These are phyloP conservation scores for Muntiacus muntjak DNA, from an alignment of 2,113 vertebrate species.

Conservation along the genomic window DNA sequence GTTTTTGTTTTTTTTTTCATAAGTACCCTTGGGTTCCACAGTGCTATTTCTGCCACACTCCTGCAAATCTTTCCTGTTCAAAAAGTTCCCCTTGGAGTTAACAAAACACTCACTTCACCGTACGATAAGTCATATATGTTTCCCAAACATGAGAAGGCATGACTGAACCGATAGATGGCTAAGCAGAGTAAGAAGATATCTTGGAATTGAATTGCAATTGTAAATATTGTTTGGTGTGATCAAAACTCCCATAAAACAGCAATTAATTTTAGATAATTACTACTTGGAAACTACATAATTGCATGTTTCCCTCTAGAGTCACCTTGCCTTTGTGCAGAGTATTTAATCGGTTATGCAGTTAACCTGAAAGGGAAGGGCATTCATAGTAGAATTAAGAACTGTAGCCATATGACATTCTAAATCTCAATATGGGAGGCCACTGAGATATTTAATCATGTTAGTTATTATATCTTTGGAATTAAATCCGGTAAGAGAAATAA, in stretches of 20 bases:
- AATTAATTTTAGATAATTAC: slow-evolving; percentile 75
- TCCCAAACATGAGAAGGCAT: slow-evolving; percentile 6
- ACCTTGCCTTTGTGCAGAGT: slow-evolving; percentile 66
- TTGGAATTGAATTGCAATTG: slow-evolving; percentile 54
- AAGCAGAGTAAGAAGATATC: slow-evolving; percentile 30
- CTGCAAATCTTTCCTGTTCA: slow-evolving; percentile 29
- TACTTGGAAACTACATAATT: slow-evolving; percentile 70
- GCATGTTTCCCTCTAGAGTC: slow-evolving; percentile 63
- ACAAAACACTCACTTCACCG: slow-evolving; percentile 42
- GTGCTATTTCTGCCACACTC: slow-evolving; percentile 48
- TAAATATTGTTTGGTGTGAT: slow-evolving; percentile 70
- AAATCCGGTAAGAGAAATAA: slow-evolving; percentile 44
- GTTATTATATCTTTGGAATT: slow-evolving; percentile 61
- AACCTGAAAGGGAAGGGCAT: slow-evolving; percentile 55
- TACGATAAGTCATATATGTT: slow-evolving; percentile 23
- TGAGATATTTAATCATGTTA: slow-evolving; percentile 56
- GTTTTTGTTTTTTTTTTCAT: not conserved
- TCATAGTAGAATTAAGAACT: slow-evolving; percentile 58
- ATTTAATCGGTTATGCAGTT: slow-evolving; percentile 64
- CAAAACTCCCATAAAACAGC: slow-evolving; percentile 63
- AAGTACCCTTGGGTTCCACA: not conserved
- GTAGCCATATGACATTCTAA: slow-evolving; percentile 48
- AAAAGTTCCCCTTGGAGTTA: slow-evolving; percentile 47
- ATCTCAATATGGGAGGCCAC: slow-evolving; percentile 8
- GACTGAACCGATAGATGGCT: slow-evolving; percentile 31